These are phyloP conservation scores for Chiridota heheva DNA, from an alignment of 35 echinoderm and acorn worm species.

Conservation along the genomic window DNA sequence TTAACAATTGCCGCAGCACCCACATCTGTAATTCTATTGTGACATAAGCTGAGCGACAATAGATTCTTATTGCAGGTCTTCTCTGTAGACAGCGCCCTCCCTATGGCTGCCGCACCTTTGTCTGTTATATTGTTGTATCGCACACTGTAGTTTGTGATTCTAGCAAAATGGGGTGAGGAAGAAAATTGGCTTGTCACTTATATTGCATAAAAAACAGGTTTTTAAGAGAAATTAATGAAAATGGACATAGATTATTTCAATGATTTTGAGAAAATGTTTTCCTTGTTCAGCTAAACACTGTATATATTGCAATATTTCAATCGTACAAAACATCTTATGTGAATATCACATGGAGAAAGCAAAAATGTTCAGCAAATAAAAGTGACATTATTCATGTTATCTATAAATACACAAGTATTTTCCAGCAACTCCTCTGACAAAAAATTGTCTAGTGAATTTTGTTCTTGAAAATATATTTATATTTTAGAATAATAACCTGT, in stretches of 20 bases:
- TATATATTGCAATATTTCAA: too few relatives aligned
- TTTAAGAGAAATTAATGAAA: not conserved
- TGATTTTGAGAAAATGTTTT: not conserved
- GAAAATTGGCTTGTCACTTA: not conserved
- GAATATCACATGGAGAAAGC: too few relatives aligned
- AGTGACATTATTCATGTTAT: too few relatives aligned
- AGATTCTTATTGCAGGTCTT: slow-evolving; percentile 93
- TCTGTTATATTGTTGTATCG: slow-evolving; percentile 91
- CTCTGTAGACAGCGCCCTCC: slow-evolving; percentile 84
- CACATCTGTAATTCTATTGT: slow-evolving; percentile 79
- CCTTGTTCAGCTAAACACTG: too few relatives aligned
- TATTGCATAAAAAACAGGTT: not conserved
- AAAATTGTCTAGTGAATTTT: too few relatives aligned
- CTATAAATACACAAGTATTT: too few relatives aligned
- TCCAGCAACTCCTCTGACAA: too few relatives aligned
- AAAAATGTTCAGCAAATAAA: too few relatives aligned
- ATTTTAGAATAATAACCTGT: too few relatives aligned
- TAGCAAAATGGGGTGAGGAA: slow-evolving; percentile 34
- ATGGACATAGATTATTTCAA: not conserved
- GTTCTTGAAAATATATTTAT: too few relatives aligned
- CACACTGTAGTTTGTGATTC: slow-evolving; percentile 73
- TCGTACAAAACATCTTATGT: too few relatives aligned
- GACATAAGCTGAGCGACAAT: slow-evolving; percentile 72
- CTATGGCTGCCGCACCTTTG: slow-evolving; percentile 73
- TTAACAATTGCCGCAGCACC: slow-evolving; percentile 71